Conservation (phyloP, 2,888 invertebrate species). For the Leptopilina syphax region DNA sequence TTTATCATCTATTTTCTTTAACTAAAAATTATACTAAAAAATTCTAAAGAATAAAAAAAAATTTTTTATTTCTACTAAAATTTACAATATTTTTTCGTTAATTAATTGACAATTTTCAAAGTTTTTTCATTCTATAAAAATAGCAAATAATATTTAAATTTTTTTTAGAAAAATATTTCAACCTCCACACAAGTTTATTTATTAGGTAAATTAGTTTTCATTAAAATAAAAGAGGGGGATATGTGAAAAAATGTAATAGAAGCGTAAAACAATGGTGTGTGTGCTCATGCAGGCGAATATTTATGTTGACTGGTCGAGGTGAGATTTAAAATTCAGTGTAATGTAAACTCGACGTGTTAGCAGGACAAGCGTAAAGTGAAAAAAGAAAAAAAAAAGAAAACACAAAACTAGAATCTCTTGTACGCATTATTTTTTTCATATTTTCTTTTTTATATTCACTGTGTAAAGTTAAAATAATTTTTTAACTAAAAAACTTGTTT, state of each 20-base stretch:
- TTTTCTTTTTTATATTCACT: not conserved
- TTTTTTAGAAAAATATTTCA: not conserved
- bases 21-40: too few species aligned
- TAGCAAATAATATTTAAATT: too few species aligned
- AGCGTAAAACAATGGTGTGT: not conserved
- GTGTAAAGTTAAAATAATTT: too few species aligned
- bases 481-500: too few species aligned
- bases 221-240: not conserved
- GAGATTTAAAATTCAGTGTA: conserved; percentile 9
- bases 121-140: too few species aligned
- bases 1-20: too few species aligned
- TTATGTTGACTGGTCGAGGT: not conserved
- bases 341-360: not conserved
- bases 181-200: not conserved
- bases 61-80: too few species aligned
- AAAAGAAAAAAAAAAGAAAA: not conserved
- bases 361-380: conserved; percentile 1
- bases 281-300: not conserved
- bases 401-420: not conserved
- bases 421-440: not conserved
- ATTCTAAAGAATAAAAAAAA: too few species aligned
- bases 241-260: too few species aligned
- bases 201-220: not conserved
- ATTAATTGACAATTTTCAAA: too few species aligned
- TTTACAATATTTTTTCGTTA: too few species aligned